phyloP scores from a whole-genome alignment of 2,113 vertebrate species.

The Chloropsis hardwickii region DNA sequence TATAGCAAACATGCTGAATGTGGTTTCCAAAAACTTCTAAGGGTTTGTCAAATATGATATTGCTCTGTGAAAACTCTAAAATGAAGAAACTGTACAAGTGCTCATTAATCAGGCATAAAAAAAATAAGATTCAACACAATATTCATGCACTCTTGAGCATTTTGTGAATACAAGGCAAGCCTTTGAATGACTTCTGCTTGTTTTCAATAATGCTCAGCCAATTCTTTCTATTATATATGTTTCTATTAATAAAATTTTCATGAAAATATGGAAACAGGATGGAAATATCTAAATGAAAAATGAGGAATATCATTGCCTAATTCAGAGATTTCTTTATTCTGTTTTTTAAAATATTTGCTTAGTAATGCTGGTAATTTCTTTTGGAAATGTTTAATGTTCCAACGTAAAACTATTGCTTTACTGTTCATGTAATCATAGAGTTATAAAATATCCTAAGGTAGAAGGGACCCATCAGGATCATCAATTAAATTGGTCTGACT shows the following conservation, averaged over 20 bases:
- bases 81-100: neutral
- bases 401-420: neutral
- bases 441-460: neutral
- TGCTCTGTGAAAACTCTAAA: slow-evolving; percentile 18
- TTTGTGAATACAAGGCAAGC: neutral
- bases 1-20: neutral
- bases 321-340: neutral
- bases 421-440: neutral
- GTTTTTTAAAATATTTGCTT: neutral
- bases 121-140: neutral
- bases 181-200: neutral
- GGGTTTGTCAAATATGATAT: neutral
- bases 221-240: neutral
- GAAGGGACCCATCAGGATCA: neutral
- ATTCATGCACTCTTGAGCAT: neutral
- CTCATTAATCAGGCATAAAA: neutral
- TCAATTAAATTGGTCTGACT: fast-evolving
- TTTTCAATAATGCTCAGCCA: neutral
- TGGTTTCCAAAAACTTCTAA: slow-evolving; percentile 17
- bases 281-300: neutral
- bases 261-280: neutral
- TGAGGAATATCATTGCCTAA: neutral
- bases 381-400: neutral
- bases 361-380: neutral
- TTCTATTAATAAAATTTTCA: neutral